A percentile compares a stretch with the other conserved stretches of the same genome.
Conservation (phyloP, 2,113 vertebrate genomes). For the Polypterus bichir region DNA sequence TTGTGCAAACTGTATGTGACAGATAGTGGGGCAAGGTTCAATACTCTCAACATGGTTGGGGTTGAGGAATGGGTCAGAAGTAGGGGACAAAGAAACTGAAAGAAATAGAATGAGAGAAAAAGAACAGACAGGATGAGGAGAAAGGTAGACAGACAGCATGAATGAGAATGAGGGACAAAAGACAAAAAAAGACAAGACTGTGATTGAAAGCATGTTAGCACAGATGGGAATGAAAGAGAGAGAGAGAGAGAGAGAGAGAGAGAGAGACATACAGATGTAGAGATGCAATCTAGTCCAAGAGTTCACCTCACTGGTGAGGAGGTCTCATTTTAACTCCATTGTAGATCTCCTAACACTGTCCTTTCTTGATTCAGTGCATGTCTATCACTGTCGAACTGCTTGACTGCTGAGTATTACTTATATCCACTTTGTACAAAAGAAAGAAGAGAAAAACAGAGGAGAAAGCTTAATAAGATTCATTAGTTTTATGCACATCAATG, state of each 20-base stretch:
- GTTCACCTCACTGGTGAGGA: no score
- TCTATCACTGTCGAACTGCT: no score
- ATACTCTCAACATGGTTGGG: no score
- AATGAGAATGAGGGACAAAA: neutral
- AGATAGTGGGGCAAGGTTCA: neutral
- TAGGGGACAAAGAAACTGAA: neutral
- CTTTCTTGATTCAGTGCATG: no score
- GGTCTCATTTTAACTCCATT: no score
- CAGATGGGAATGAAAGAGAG: neutral
- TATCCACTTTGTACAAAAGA: no score
- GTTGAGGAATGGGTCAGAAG: neutral
- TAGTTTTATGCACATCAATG: no score
- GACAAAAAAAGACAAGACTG: neutral
- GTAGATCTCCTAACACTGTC: no score
- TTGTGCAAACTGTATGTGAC: slow-evolving; percentile 33
- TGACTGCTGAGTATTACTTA: no score
- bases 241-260: slow-evolving; percentile 5
- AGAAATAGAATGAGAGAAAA: neutral
- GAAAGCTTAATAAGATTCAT: no score
- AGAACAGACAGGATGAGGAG: neutral
- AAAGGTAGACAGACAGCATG: neutral
- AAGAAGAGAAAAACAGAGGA: no score
- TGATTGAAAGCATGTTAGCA: neutral
- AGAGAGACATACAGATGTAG: slow-evolving; percentile 8
- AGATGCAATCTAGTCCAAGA: neutral